These are phyloP conservation scores for Dyspetes luteomarginatus DNA, from an alignment of 2,888 invertebrate species.

Conservation along the genomic window DNA sequence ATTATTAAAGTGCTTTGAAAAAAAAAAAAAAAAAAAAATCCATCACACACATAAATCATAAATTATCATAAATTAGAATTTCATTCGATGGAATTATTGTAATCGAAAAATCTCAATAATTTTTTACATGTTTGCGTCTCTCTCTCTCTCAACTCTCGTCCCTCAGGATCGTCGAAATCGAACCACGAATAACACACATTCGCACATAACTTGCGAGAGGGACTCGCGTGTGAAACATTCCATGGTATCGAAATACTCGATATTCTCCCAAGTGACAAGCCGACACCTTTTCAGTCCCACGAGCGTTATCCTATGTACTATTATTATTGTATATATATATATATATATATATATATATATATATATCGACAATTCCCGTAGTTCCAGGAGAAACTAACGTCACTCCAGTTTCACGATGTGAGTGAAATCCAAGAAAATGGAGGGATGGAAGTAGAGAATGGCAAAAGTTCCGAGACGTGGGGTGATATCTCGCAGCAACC, in stretches of 20 bases:
- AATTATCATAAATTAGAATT: background rate
- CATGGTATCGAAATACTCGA: slow-evolving; percentile 71
- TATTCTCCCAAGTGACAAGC: slow-evolving; percentile 67
- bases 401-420: slow-evolving; percentile 12
- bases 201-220: background rate
- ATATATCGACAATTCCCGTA: background rate
- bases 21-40: background rate
- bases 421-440: slow-evolving; percentile 30
- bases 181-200: background rate
- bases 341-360: background rate
- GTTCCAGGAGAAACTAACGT: slow-evolving; percentile 34
- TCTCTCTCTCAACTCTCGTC: background rate
- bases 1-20: background rate
- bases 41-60: background rate
- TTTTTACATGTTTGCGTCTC: background rate
- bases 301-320: slow-evolving; percentile 1
- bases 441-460: background rate
- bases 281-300: slow-evolving; percentile 20
- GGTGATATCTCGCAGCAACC: slow-evolving; percentile 44
- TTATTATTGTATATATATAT: background rate
- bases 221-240: slow-evolving; percentile 42
- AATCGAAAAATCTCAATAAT: background rate
- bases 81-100: background rate
- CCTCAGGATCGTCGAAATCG: background rate
- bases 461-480: background rate